Evolutionary conservation across 2,797 vertebrate species (phyloP).

Genomic region (Chelidonichthys spinosus): DNA sequence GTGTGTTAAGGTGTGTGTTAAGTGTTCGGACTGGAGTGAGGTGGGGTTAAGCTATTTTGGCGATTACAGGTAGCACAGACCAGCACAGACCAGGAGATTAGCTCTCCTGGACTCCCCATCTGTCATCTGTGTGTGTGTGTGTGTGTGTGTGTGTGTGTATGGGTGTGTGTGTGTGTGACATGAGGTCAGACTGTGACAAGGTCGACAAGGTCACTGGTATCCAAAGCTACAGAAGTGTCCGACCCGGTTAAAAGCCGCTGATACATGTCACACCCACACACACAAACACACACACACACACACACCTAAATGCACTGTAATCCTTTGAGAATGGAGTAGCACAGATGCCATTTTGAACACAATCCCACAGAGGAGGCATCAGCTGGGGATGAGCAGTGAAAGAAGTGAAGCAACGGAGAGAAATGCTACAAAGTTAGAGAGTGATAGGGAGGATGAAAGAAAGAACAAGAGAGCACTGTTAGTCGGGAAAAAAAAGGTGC

Average conservation of each 20-base stretch:
- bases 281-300: constrained; percentile 16
- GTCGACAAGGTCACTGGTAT: constrained; percentile 61
- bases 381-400: constrained; percentile 36
- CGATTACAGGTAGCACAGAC: constrained; percentile 56
- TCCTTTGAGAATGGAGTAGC: constrained; percentile 29
- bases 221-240: constrained; percentile 18
- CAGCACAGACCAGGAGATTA: constrained; percentile 67
- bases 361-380: constrained; percentile 35
- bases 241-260: constrained; percentile 44
- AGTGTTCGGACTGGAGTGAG: constrained; percentile 38
- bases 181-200: constrained; percentile 44
- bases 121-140: constrained; percentile 37
- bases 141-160: constrained; percentile 22
- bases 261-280: constrained; percentile 32
- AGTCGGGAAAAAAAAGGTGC: neutral
- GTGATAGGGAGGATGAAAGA: constrained; percentile 14
- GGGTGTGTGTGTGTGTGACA: constrained; percentile 21
- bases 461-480: neutral
- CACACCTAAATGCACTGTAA: constrained; percentile 35
- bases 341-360: constrained; percentile 50
- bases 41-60: constrained; percentile 58
- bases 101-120: constrained; percentile 46
- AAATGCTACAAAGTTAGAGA: constrained; percentile 24
- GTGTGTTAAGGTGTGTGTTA: constrained; percentile 18
- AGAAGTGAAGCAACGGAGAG: constrained; percentile 23